These are phyloP conservation scores for Laticauda colubrina DNA, from an alignment of 2,113 vertebrate genomes.

Conservation along the genomic window DNA sequence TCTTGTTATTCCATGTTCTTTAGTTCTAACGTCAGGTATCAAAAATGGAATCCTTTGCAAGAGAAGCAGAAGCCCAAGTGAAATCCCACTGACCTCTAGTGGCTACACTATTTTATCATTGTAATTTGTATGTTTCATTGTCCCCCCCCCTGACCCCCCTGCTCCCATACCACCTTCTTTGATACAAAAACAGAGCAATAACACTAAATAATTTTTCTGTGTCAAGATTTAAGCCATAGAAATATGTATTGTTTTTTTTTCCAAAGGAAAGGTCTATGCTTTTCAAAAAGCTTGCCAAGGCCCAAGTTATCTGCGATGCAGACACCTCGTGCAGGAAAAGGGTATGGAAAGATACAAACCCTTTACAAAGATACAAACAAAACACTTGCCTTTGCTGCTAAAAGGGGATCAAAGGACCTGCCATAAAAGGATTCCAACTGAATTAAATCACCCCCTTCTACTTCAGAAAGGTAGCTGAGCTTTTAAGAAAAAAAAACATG, in stretches of 20 bases:
- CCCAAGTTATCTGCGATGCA: background rate
- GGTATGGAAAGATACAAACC: background rate
- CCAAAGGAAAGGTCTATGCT: background rate
- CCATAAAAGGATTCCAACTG: conserved; percentile 47
- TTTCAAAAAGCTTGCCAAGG: background rate
- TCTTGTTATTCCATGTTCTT: background rate
- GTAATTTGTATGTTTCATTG: background rate
- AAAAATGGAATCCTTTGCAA: background rate
- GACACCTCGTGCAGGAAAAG: background rate
- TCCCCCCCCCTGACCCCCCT: too few species aligned
- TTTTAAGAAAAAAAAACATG: conserved; percentile 37
- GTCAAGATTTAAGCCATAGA: background rate
- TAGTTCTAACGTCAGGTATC: background rate
- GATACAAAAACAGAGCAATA: background rate
- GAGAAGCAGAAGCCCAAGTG: background rate
- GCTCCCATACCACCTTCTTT: too few species aligned
- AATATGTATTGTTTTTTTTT: background rate
- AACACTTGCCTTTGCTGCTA: conserved; percentile 27
- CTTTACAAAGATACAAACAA: background rate
- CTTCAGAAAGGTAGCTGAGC: conserved; percentile 37
- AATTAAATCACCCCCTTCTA: conserved; percentile 50
- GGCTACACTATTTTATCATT: background rate
- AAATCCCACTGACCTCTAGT: conserved; percentile 37
- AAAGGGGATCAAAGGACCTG: conserved; percentile 28
- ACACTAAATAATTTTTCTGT: background rate